phyloP scores from a whole-genome alignment of 2,888 invertebrate genomes.

The Lordiphosa andalusiaca region DNA sequence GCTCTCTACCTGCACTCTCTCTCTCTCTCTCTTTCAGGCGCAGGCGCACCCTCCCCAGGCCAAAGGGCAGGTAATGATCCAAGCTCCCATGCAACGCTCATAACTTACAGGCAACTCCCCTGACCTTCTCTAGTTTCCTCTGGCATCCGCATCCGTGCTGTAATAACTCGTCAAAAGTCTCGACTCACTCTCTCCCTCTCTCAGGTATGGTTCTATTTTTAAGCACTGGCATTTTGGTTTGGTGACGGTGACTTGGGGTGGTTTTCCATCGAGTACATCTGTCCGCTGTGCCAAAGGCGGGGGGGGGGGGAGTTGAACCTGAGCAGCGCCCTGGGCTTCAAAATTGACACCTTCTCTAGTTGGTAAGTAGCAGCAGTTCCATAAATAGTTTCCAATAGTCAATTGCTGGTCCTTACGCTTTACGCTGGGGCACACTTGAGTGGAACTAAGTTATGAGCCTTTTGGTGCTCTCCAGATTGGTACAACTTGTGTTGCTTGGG shows the following conservation, averaged over 20 bases:
- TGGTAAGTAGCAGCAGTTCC: conserved; percentile 29
- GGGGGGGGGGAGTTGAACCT: conserved; percentile 56
- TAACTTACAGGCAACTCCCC: conserved; percentile 51
- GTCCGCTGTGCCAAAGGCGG: conserved; percentile 14
- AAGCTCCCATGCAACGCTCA: conserved; percentile 32
- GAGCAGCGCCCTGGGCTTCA: conserved; percentile 42
- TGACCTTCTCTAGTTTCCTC: conserved; percentile 51
- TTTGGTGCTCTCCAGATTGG: no score
- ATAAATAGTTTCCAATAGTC: conserved; percentile 42
- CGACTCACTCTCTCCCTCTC: conserved; percentile 26
- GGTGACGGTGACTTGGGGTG: conserved; percentile 37
- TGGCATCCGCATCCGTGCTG: conserved; percentile 38
- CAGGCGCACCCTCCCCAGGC: conserved; percentile 60
- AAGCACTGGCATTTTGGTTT: conserved; percentile 43
- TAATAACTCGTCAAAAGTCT: conserved; percentile 66
- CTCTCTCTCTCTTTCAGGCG: conserved; percentile 43
- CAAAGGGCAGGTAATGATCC: conserved; percentile 25
- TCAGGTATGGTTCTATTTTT: conserved; percentile 60
- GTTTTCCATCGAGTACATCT: conserved; percentile 52
- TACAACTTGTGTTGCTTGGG: no score
- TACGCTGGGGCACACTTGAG: no score
- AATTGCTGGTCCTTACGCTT: conserved; percentile 21
- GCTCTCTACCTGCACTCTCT: conserved; percentile 36
- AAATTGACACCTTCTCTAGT: conserved; percentile 57
- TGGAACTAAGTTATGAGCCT: no score